Evolutionary conservation across 30 jellyfish, hydroid and myxozoan genomes (phyloP), one percentile per base, ranked within the genome.

Genomic region (Cassiopea andromeda): DNA sequence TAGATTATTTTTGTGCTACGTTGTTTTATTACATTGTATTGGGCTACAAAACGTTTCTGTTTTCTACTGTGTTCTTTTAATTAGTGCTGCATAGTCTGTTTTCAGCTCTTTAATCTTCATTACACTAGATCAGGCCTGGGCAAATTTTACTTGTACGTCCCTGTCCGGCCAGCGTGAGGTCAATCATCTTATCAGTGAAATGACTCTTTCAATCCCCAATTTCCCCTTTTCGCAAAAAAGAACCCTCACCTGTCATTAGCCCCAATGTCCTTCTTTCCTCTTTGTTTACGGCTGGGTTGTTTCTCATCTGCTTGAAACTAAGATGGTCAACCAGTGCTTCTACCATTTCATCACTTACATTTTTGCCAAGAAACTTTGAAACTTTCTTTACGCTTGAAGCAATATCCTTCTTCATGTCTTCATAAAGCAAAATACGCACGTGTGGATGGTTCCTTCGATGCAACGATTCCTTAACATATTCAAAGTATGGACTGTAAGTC

Each of bases 381-480:
- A 82, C 83, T 48, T 82, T 82, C 45, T 64, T 27, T 13, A 82
- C 72, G 48, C 91, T 68, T 48, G 44, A 44, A 2, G 78, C 75
- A 3, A 64, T 48, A 44, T 82, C 83, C 0, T 50, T 27, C 73
- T 82, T 82, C 91, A 82, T 82, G 49, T 82, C 91, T 69, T 82
- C 91, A 69, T 9, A 82, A 48, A 54, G 68, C 4, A 82, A 2
- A 57, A 82, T 18, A 69, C 91, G 68, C n/a, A 82, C 19, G 74
- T 82, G 67, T 67, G 91, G 91, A 48, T 82, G 91, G 73, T 82
- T 76, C 15, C 76, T 44, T 38, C 19, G 43, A 48, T 67, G 44
- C 91, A 83, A 82, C n/a, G 69, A 27, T 9, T 82, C 81, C 48
- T 19, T 58, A 38, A n/a, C 14, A 44, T 82, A 82, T 7, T 69